These are phyloP conservation scores for Pheucticus melanocephalus DNA, from an alignment of 2,113 vertebrate species.

Conservation along the genomic window DNA sequence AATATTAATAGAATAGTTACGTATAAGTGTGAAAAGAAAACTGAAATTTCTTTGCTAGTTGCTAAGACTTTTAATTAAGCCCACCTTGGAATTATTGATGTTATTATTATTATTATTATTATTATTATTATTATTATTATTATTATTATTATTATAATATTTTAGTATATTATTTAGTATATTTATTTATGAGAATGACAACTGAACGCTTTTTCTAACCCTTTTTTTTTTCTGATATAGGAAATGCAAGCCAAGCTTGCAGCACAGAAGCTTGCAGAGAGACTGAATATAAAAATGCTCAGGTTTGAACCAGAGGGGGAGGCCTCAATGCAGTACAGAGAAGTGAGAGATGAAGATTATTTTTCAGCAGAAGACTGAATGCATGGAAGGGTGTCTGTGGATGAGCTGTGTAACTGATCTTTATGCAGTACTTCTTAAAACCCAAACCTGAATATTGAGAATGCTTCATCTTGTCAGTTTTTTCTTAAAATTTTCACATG, in stretches of 20 bases:
- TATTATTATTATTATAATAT: neutral
- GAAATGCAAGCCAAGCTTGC: conserved; percentile 88
- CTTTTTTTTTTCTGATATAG: conserved; percentile 24
- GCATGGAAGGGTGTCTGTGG: neutral
- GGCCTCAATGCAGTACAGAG: conserved; percentile 78
- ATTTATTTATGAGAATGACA: neutral
- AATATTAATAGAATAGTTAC: neutral
- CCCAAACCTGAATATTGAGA: neutral
- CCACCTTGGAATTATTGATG: neutral
- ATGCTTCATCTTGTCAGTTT: neutral
- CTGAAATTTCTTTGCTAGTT: neutral
- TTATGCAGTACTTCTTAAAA: neutral
- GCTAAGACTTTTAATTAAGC: neutral
- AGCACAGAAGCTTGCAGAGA: conserved; percentile 89
- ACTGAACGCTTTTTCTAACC: neutral
- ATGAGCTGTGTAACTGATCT: neutral
- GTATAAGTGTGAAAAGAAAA: neutral
- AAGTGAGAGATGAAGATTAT: conserved; percentile 81
- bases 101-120: too few species aligned
- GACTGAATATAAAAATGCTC: conserved; percentile 81
- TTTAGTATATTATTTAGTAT: neutral
- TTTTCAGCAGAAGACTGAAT: conserved; percentile 81
- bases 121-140: too few species aligned
- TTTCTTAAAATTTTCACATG: neutral
- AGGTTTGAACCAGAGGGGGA: conserved; percentile 82